Conservation (phyloP, 1,140 invertebrate genomes). For the Colletes gigas region DNA sequence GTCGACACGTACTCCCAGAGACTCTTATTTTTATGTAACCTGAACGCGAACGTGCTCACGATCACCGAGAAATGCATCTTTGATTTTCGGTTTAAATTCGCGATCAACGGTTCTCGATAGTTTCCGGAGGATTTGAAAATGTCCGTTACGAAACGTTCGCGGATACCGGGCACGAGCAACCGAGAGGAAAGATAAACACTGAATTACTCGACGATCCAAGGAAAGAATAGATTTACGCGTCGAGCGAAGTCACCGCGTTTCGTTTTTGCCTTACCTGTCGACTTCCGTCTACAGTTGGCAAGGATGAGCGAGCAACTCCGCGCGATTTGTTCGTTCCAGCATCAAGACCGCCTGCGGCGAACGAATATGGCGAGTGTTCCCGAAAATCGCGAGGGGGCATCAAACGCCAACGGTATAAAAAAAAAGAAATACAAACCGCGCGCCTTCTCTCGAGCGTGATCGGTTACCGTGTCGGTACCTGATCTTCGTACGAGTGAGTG, state of each 20-base stretch:
- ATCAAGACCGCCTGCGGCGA: slow-evolving; percentile 8
- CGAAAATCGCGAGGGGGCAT: slow-evolving; percentile 28
- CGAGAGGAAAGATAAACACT: slow-evolving; percentile 8
- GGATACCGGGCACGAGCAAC: not conserved
- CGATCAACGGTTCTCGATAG: not conserved
- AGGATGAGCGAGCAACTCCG: slow-evolving; percentile 15
- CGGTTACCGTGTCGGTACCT: slow-evolving; percentile 46
- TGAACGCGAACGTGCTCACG: not conserved
- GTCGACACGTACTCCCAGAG: too few species aligned
- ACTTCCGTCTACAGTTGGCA: slow-evolving; percentile 14
- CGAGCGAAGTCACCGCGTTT: not conserved
- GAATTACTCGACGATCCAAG: not conserved
- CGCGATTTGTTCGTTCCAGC: slow-evolving; percentile 18
- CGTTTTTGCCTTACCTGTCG: slow-evolving; percentile 29
- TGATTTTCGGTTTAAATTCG: not conserved
- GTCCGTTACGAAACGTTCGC: not conserved
- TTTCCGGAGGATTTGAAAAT: not conserved
- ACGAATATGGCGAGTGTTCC: not conserved
- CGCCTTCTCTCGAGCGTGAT: slow-evolving; percentile 4
- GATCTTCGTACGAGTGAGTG: slow-evolving; percentile 50
- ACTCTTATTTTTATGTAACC: not conserved
- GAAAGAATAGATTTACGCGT: not conserved
- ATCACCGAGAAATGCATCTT: not conserved
- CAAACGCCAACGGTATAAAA: slow-evolving; percentile 14
- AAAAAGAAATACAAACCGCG: not conserved